These are phyloP conservation scores for Didymodactylos carnosus DNA, from an alignment of 2,888 invertebrate genomes.

Conservation along the genomic window DNA sequence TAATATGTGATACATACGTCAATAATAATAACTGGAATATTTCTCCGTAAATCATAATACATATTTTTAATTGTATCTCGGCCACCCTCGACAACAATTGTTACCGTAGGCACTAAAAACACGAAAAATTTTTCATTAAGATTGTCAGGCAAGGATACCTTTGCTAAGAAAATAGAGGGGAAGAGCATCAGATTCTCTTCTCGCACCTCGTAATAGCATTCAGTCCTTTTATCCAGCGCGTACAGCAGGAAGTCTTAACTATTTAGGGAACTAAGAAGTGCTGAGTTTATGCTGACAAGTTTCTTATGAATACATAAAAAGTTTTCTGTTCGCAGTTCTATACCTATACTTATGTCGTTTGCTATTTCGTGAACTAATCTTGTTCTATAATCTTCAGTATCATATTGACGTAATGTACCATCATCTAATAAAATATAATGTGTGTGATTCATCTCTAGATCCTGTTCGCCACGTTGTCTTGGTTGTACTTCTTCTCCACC, in stretches of 20 bases:
- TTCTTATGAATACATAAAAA: too few relatives aligned
- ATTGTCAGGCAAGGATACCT: too few relatives aligned
- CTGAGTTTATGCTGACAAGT: too few relatives aligned
- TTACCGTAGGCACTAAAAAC: neutral
- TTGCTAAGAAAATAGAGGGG: too few relatives aligned
- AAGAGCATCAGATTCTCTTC: too few relatives aligned
- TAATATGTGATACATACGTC: neutral
- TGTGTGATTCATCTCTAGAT: neutral
- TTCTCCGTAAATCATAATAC: neutral
- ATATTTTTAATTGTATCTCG: neutral
- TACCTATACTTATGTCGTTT: too few relatives aligned
- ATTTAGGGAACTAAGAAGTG: too few relatives aligned
- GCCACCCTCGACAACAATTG: neutral
- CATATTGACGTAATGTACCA: neutral
- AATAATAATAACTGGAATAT: neutral
- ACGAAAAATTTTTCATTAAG: too few relatives aligned
- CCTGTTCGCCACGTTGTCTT: neutral
- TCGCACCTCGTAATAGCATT: too few relatives aligned
- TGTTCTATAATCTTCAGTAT: neutral
- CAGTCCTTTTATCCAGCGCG: too few relatives aligned
- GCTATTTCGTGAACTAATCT: neutral
- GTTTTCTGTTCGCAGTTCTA: too few relatives aligned
- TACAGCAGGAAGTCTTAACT: too few relatives aligned
- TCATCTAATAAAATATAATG: neutral
- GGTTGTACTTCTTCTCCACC: neutral